Evolutionary conservation across 2,888 invertebrate species (phyloP).

Genomic region (Eledona agricola): DNA sequence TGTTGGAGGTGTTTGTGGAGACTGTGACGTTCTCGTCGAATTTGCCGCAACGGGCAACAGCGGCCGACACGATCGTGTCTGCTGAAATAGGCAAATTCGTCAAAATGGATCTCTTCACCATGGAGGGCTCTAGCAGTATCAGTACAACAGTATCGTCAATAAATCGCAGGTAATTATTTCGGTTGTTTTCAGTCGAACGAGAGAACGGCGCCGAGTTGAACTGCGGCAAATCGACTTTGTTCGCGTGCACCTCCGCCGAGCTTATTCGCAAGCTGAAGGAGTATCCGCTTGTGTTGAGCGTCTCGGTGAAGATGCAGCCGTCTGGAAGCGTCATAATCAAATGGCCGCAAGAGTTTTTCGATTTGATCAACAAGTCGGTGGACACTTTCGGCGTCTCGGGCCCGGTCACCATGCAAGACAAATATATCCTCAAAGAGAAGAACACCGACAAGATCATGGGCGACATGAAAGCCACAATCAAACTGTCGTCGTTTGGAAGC

Average conservation of each 20-base stretch:
- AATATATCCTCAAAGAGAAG: slow-evolving; percentile 59
- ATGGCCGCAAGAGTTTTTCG: slow-evolving; percentile 65
- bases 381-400: slow-evolving; percentile 51
- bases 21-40: slow-evolving; percentile 21
- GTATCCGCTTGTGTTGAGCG: slow-evolving; percentile 65
- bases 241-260: slow-evolving; percentile 64
- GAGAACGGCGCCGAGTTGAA: slow-evolving; percentile 59
- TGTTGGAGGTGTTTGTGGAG: slow-evolving; percentile 33
- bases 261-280: slow-evolving; percentile 62
- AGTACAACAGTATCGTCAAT: not conserved
- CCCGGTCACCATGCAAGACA: slow-evolving; percentile 59
- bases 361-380: slow-evolving; percentile 63
- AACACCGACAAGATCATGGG: slow-evolving; percentile 61
- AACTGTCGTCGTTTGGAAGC: slow-evolving; percentile 65
- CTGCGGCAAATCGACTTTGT: slow-evolving; percentile 67
- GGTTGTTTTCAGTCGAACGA: slow-evolving; percentile 5
- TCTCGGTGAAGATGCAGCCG: slow-evolving; percentile 64
- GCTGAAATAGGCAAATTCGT: slow-evolving; percentile 17
- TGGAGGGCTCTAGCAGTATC: slow-evolving; percentile 25
- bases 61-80: slow-evolving; percentile 7
- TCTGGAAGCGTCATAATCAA: slow-evolving; percentile 62
- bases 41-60: slow-evolving; percentile 1
- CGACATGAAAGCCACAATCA: slow-evolving; percentile 63
- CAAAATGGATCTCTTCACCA: slow-evolving; percentile 18
- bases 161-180: not conserved